Evolutionary conservation across 1,140 invertebrate genomes (phyloP).

Genomic region (Homarus americanus): DNA sequence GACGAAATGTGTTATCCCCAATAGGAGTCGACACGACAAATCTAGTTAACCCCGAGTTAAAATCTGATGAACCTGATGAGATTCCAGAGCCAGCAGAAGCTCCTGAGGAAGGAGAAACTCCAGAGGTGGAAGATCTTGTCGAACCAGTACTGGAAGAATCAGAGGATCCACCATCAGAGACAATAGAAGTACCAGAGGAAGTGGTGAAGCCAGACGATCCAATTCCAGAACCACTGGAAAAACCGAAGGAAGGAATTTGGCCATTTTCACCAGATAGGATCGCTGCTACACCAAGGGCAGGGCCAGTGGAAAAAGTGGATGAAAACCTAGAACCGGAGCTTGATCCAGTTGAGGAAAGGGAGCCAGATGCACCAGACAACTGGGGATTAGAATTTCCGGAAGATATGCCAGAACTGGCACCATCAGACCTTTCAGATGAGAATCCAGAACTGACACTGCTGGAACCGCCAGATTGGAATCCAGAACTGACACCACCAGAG

Average conservation of each 20-base stretch:
- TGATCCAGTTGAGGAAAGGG: not conserved
- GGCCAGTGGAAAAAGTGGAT: not conserved
- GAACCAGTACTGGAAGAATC: no score
- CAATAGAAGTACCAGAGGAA: not conserved
- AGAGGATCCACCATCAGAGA: no score
- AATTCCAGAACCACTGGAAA: not conserved
- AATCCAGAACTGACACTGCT: no score
- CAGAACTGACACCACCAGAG: not conserved
- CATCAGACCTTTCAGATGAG: no score
- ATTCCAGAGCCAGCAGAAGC: not conserved
- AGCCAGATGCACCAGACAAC: no score
- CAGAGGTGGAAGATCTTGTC: no score
- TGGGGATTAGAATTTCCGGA: no score
- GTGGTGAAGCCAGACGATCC: not conserved
- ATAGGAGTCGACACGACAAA: not conserved
- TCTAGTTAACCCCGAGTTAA: not conserved
- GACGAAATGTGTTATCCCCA: not conserved
- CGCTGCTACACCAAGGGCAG: not conserved
- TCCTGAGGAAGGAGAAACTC: no score
- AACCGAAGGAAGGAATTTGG: not conserved
- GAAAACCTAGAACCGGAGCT: not conserved
- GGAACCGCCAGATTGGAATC: not conserved
- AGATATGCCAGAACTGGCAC: no score
- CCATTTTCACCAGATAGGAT: not conserved
- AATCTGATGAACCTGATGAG: not conserved